Evolutionary conservation across 64 coral and sea anemone genomes (phyloP).

Genomic region (Montipora efflorescens): DNA sequence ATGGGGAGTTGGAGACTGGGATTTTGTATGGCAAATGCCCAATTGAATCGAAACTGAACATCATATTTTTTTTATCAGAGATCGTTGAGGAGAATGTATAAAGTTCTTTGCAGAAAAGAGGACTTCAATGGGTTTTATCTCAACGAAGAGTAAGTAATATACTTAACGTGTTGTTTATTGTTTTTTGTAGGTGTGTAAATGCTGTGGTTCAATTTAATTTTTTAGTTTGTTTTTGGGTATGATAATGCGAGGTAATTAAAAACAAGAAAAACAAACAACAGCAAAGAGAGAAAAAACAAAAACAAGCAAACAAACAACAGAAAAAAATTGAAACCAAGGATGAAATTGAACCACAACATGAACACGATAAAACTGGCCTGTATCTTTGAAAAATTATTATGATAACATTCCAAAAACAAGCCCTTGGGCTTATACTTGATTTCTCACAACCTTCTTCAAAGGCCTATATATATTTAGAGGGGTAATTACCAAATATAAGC

Average conservation of each 20-base stretch:
- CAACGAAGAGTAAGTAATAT: conserved; percentile 17
- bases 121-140: conserved; percentile 24
- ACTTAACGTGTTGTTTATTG: not conserved
- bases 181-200: not conserved
- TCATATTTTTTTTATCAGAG: conserved; percentile 29
- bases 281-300: not conserved
- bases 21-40: conserved; percentile 13
- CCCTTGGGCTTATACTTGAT: not conserved
- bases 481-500: conserved; percentile 7
- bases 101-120: conserved; percentile 20
- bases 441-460: conserved; percentile 4
- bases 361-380: not conserved
- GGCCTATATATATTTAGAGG: not conserved
- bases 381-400: conserved; percentile 13
- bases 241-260: not conserved
- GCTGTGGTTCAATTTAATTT: not conserved
- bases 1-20: conserved; percentile 23
- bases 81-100: conserved; percentile 21
- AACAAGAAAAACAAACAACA: not conserved
- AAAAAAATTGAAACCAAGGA: not conserved
- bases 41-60: conserved; percentile 1
- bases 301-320: not conserved
- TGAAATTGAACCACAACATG: conserved; percentile 11
- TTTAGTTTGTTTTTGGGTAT: not conserved
- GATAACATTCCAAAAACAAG: conserved; percentile 13